Base-by-base conservation (phyloP, 23 tunicate genomes). In the Trididemnum miniatum region DNA sequence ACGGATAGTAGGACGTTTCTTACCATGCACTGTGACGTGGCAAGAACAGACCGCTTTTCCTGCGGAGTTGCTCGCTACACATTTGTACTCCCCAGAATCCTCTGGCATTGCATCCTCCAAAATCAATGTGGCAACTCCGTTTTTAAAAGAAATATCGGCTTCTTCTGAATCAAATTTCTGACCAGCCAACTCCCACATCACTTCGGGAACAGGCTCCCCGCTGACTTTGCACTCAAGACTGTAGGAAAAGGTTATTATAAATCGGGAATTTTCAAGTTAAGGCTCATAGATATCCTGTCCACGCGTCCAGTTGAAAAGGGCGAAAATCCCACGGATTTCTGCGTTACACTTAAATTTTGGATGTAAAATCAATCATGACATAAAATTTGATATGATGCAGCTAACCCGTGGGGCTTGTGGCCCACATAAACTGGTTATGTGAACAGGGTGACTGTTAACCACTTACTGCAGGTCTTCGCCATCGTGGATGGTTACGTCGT, bases 61-160 rank as follows among this genome's bases (percentile, higher is more conserved):
- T 2, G 62, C 98, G 9, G 39, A 23, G 57, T 83, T 84, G 1
- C 35, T 71, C 1, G 93, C 98, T 18, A 93, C 80, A 51, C 92
- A 93, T 31, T 44, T 49, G 40, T 93, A 93, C 12, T 49, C 62
- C 32, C 98, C 98, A 0, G 92, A 79, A 59, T 93, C 98, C 59
- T 93, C 98, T 74, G 71, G 79, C 98, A 93, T 93, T 2, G 78
- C 87, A 63, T 93, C 98, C 35, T 93, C 98, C 57, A 93, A 29
- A 30, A 76, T 76, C 81, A 93, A 29, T 20, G 72, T 65, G 1
- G 98, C 98, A 7, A 93, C 93, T 31, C 98, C 98, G 54, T 84
- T 65, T 31, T 80, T 67, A 71, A 62, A 93, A 7, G 71, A 36
- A 9, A 83, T 82, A 65, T 93, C 98, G 2, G 88, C 89, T 29